Base-by-base conservation (phyloP, 2,888 invertebrate genomes). In the Lysandra coridon region DNA sequence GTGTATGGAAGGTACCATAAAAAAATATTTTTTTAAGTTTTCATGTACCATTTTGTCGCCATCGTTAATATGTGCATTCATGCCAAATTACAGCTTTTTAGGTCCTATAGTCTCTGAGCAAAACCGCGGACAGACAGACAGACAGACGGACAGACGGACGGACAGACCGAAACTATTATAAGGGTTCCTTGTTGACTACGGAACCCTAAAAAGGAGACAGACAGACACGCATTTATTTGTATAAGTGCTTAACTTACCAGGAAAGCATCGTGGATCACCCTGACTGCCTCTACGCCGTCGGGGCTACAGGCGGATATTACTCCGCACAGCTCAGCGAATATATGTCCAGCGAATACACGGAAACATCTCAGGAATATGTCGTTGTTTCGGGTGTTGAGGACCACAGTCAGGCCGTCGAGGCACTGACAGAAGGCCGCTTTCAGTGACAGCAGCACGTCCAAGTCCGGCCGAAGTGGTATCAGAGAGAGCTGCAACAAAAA, bases 271-370 rank as follows among this genome's bases (percentile, higher is more conserved):
- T 84, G 88, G 4, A 91, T 79, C 2, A 79, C 79, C 1, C 86
- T 84, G 12, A 92, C 80, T 0, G 88, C 90, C 0, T 85, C 84
- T 1, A 84, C 80, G 0, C 88, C 89, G 1, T 89, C 84, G 1
- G 80, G 80, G 81, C 90, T 88, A 80, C 87, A 86, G 80, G 86
- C 83, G 1, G 84, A 82, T 12, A 92, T 80, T 2, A 91, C 83
- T 0, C 88, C 83, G 82, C 91, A 91, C 53, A 91, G 78, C 76
- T 92, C 92, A 1, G 83, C 85, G 84, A 86, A 91, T 23, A 91
- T 83, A 0, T 88, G 83, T 1, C 86, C 79, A 81, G 90, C 87
- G 14, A 88, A 83, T 2, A 84, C 80, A 81, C 90, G 91, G 86
- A 90, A 91, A 0, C 89, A 85, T 0, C 86, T 82, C 0, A 85